phyloP scores from a whole-genome alignment of 2,113 vertebrate species.

The Podiceps cristatus region DNA sequence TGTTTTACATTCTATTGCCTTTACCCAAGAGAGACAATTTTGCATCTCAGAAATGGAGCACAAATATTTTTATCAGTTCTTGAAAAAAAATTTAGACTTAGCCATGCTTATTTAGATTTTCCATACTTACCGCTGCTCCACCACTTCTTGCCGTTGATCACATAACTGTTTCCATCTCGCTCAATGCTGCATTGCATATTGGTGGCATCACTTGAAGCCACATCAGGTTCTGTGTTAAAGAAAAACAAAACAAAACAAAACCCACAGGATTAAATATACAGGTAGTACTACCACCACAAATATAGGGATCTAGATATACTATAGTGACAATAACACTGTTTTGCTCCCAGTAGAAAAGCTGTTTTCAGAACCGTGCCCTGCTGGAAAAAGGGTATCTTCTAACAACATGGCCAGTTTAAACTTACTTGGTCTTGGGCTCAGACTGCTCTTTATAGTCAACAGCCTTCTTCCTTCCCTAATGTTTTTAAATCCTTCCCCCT shows the following conservation, averaged over 20 bases:
- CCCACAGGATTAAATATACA: background rate
- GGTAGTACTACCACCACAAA: background rate
- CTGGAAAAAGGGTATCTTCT: background rate
- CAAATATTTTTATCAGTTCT: background rate
- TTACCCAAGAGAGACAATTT: background rate
- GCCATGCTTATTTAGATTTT: background rate
- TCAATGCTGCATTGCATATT: conserved; percentile 88
- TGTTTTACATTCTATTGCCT: background rate
- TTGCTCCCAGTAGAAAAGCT: background rate
- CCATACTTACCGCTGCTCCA: conserved; percentile 91
- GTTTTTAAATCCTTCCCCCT: background rate
- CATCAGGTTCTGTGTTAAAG: conserved; percentile 84
- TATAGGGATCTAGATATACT: fast-evolving
- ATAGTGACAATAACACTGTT: background rate
- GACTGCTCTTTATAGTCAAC: background rate
- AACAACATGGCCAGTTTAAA: background rate
- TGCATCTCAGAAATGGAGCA: background rate
- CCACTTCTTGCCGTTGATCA: conserved; percentile 94
- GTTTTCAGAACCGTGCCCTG: background rate
- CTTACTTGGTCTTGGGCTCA: background rate
- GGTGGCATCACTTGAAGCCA: conserved; percentile 93
- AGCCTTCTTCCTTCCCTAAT: background rate
- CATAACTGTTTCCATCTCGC: conserved; percentile 77
- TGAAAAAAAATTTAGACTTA: background rate
- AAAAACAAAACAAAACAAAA: background rate